phyloP scores from a whole-genome alignment of 2,797 vertebrate genomes.

The Pseudochaenichthys georgianus region DNA sequence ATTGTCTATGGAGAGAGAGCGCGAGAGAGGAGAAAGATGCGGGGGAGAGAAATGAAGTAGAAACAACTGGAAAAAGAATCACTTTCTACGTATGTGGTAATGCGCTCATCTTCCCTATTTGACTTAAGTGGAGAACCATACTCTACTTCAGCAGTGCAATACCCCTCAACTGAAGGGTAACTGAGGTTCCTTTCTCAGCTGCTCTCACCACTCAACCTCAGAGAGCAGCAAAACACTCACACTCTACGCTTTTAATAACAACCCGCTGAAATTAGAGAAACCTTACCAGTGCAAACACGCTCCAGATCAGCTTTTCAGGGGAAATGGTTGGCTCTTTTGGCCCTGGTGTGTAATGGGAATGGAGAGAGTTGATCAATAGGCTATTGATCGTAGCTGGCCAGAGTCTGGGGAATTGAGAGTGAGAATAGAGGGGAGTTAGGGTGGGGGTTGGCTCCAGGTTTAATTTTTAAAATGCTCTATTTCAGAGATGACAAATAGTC shows the following conservation, averaged over 20 bases:
- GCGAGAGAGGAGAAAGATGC: conserved; percentile 67
- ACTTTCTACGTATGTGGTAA: conserved; percentile 73
- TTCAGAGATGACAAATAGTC: conserved; percentile 87
- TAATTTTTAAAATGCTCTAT: conserved; percentile 88
- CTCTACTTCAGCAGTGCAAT: conserved; percentile 43
- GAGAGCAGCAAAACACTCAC: conserved; percentile 40
- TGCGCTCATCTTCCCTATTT: conserved; percentile 68
- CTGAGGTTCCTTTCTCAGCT: conserved; percentile 36
- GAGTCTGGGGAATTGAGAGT: conserved; percentile 88
- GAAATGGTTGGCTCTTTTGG: conserved; percentile 86
- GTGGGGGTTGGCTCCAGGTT: conserved; percentile 85
- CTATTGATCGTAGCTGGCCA: conserved; percentile 87
- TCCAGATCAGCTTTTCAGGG: conserved; percentile 83
- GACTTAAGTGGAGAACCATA: conserved; percentile 64
- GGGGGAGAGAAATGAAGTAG: conserved; percentile 75
- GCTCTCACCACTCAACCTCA: conserved; percentile 40
- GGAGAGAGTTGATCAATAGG: conserved; percentile 89
- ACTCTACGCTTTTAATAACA: conserved; percentile 72
- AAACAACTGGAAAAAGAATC: conserved; percentile 78
- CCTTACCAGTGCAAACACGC: conserved; percentile 80
- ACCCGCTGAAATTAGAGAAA: conserved; percentile 79
- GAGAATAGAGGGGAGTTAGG: conserved; percentile 82
- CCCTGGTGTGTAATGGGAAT: conserved; percentile 88
- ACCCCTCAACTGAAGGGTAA: conserved; percentile 72
- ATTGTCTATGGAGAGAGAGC: conserved; percentile 87